Base-by-base conservation (phyloP, 2,888 invertebrate genomes). In the Acleris holmiana region DNA sequence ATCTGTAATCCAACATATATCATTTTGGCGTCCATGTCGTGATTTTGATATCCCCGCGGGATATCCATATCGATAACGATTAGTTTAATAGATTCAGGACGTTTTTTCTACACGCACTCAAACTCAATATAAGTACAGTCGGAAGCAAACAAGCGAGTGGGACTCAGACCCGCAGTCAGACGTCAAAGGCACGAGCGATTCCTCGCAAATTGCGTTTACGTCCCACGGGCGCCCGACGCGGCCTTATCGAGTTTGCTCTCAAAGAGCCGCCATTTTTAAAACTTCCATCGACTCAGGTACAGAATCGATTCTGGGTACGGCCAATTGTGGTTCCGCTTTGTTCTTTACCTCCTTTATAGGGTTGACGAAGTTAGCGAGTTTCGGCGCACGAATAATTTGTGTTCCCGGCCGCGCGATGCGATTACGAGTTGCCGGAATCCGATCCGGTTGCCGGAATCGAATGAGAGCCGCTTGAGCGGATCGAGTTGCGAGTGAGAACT, bases 241-340 rank as follows among this genome's bases (percentile, higher is more conserved):
- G 78, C 82, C 82, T 89, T 88, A 92, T 92, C 83, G 90, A 90
- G 84, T 92, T 90, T 84, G 67, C 80, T 82, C 79, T 91, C 91
- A 90, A 90, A 92, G 90, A 90, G 86, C 86, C 82, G 88, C 88
- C 89, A 89, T 90, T 91, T 91, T 91, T 89, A 88, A 90, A 90
- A 89, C 79, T 89, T 89, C 84, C 82, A 86, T 83, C 83, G 83
- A 85, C 81, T 80, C 87, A 89, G 88, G 89, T 89, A 88, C 80
- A 75, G 69, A 75, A 74, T 77, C 78, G 82, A 76, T 77, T 75
- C 78, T 73, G 68, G 71, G 71, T 76, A 80, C 82, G 80, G 80
- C 86, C 89, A 89, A 91, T 90, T 91, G 91, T 89, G 91, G 91
- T 87, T 76, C 80, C 85, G 84, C 90, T 91, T 91, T 91, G 91